Evolutionary conservation across 2,113 vertebrate species (phyloP), one percentile per base, ranked within the genome.

Genomic region (Sceloporus tristichus): DNA sequence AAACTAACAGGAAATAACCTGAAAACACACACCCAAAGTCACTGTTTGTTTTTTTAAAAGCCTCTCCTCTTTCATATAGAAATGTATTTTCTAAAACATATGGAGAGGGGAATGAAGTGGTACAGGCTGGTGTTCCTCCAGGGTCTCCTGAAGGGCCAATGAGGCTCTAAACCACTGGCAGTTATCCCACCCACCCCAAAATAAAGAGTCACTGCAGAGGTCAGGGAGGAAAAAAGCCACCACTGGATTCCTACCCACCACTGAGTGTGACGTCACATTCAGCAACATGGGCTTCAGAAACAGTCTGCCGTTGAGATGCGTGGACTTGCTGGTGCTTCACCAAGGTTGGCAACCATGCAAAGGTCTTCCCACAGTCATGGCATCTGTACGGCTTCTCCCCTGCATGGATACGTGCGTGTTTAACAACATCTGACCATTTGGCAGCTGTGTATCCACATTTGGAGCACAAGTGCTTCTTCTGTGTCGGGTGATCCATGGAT

Each of bases 261-360:
- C 75, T 70, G 13, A 86, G 85, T 0, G 76, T 86, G 19, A 86
- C 85, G 5, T 86, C 85, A 23, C 85, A 86, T 86, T 86, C 85
- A 6, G 85, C 85, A 68, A 86, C 13, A 3, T 48, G 2, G 2
- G 13, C 1, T 3, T 16, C 21, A 16, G 84, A n/a, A 25, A 29
- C 56, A 2, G 40, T 8, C 3, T 25, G 62, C 21, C 13, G 75
- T 29, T n/a, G 19, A 74, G 38, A 25, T 18, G 5, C 0, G 2
- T 53, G 73, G 40, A 4, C 38, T 23, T 34, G 40, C 40, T 10
- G 62, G 48, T 86, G 75, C 27, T 16, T 70, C 4, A 0, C 16
- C 7, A 53, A 7, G 27, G 7, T 27, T 54, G 85, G 14, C 18
- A 3, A 7, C 59, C 74, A 68, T 1, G 23, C 14, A 2, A 85